Evolutionary conservation across 2,113 vertebrate species (phyloP), one percentile per base, ranked within the genome.

Genomic region (Sturnus vulgaris): DNA sequence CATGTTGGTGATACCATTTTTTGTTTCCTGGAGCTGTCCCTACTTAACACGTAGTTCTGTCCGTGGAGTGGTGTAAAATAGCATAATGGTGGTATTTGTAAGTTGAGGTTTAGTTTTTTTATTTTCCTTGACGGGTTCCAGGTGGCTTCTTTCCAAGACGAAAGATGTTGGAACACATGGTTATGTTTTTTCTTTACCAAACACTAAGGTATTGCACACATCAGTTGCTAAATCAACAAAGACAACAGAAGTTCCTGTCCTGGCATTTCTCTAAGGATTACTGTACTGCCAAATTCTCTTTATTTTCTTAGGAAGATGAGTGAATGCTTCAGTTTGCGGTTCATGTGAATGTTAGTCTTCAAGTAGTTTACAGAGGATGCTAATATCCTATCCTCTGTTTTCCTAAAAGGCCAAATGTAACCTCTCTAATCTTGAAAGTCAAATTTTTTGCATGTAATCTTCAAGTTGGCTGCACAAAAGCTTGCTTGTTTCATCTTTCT

Each of bases 161-260:
- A 76, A 73, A 72, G 85, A 53, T 83, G 80, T 70, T 96, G 94
- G 79, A 98, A 87, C 35, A 40, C 35, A 27, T 0, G 0, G 68
- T 88, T 77, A 6, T 64, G 33, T 64, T 91, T 27, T 86, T 93
- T 95, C 76, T 91, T 97, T 91, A 92, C 57, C 92, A 92, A 96
- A 95, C 4, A 25, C 70, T 77, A 86, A 96, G 90, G 80, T 83
- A 93, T 92, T 87, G 92, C 92, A 90, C 84, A 21, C 84, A 93
- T 93, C 73, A 78, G 37, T 71, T 94, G 72, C 82, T 92, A 72
- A 96, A 97, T 94, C 92, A 97, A 83, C 73, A 78, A 96, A 86
- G 76, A 76, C 76, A 86, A 79, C 76, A 91, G 60, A 97, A 90
- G 83, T 91, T 68, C 91, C 78, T 93, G 72, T 96, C 94, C 50